Percentiles rank a stretch among this genome's conserved stretches.
phyloP scores from a whole-genome alignment of 2,888 invertebrate species.

The Tetragonisca angustula region DNA sequence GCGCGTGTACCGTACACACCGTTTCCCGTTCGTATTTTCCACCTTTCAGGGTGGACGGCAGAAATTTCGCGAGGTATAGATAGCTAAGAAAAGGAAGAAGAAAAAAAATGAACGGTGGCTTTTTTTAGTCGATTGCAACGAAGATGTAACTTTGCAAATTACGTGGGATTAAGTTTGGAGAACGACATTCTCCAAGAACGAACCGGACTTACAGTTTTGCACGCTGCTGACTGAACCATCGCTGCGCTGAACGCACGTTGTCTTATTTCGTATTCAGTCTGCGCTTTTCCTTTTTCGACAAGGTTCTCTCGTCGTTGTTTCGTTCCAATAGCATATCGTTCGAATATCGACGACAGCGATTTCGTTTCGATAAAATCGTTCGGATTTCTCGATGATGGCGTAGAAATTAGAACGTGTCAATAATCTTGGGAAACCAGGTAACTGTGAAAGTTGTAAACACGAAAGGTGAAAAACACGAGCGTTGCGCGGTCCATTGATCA shows the following conservation, averaged over 20 bases:
- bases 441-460: no score
- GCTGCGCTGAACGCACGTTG: not conserved
- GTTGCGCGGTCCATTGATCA: no score
- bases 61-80: constrained; percentile 25
- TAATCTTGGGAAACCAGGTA: not conserved
- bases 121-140: not conserved
- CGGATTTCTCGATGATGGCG: not conserved
- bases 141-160: constrained; percentile 45
- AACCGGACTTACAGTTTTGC: constrained; percentile 21
- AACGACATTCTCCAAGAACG: constrained; percentile 25
- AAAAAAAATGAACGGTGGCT: constrained; percentile 7
- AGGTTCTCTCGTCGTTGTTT: not conserved
- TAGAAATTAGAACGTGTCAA: not conserved
- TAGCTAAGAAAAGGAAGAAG: constrained; percentile 11
- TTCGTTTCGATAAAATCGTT: not conserved
- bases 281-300: constrained; percentile 4
- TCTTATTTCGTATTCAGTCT: constrained; percentile 20
- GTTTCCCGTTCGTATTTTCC: not conserved
- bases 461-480: no score
- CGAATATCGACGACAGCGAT: not conserved
- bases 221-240: not conserved
- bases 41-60: not conserved
- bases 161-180: constrained; percentile 26
- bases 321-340: not conserved
- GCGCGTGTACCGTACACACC: not conserved